A percentile compares a stretch with the other conserved stretches of the same genome.
These are phyloP conservation scores for Pholis gunnellus DNA, from an alignment of 2,113 vertebrate species.

Conservation along the genomic window DNA sequence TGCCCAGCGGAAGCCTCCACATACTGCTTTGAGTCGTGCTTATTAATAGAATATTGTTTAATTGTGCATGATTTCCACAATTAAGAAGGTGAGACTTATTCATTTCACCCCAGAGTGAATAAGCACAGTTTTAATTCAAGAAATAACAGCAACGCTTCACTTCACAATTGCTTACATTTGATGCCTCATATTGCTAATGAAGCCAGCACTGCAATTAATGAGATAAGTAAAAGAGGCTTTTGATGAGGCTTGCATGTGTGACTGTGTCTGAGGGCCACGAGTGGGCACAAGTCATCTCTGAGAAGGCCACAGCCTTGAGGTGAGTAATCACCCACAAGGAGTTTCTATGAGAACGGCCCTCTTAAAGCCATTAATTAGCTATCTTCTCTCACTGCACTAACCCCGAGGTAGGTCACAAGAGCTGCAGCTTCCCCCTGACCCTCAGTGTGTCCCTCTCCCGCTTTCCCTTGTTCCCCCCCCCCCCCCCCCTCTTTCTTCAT, in stretches of 20 bases:
- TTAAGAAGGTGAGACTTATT: constrained; percentile 69
- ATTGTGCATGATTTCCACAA: constrained; percentile 66
- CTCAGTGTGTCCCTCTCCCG: constrained; percentile 50
- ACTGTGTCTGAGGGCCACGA: constrained; percentile 51
- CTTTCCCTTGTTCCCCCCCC: constrained; percentile 19
- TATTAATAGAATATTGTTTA: constrained; percentile 77
- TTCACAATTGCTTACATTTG: constrained; percentile 85
- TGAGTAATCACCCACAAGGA: constrained; percentile 72
- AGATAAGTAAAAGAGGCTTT: constrained; percentile 87
- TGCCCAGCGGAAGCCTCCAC: constrained; percentile 7
- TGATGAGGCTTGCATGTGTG: constrained; percentile 73
- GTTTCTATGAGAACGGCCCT: constrained; percentile 54
- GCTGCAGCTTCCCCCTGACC: constrained; percentile 53
- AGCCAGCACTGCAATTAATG: constrained; percentile 89
- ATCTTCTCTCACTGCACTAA: constrained; percentile 51
- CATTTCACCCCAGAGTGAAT: constrained; percentile 78
- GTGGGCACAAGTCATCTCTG: constrained; percentile 55
- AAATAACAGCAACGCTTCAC: constrained; percentile 78
- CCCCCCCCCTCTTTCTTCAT: background rate
- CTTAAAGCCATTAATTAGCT: constrained; percentile 71
- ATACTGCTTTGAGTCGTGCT: constrained; percentile 50
- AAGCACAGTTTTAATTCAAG: constrained; percentile 79
- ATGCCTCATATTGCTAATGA: constrained; percentile 87
- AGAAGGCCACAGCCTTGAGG: constrained; percentile 56
- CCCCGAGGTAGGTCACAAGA: constrained; percentile 65